A percentile compares a stretch with the other conserved stretches of the same genome.
phyloP scores from a whole-genome alignment of 2,888 invertebrate genomes.

The Drosophila meridionalis region DNA sequence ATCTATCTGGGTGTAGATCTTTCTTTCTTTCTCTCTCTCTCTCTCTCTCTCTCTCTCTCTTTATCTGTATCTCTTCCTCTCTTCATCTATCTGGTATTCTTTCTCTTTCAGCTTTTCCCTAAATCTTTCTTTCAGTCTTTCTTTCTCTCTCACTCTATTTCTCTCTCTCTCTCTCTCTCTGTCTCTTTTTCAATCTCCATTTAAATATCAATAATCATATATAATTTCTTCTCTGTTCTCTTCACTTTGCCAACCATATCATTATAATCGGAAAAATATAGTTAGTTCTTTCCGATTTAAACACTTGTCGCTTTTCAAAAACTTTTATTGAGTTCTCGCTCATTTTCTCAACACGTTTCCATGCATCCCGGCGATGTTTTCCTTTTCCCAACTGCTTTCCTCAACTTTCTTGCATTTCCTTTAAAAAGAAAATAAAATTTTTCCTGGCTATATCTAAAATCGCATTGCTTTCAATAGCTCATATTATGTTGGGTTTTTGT shows the following conservation, averaged over 20 bases:
- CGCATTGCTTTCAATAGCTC: conserved; percentile 14
- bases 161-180: not conserved
- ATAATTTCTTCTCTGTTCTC: not conserved
- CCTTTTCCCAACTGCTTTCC: not conserved
- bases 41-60: too few relatives aligned
- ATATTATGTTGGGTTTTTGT: conserved; percentile 1
- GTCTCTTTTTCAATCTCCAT: not conserved
- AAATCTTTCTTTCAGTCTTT: too few relatives aligned
- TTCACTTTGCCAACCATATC: not conserved
- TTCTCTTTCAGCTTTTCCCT: not conserved
- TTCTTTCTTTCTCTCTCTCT: not conserved
- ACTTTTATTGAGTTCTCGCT: conserved; percentile 1
- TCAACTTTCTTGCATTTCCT: not conserved
- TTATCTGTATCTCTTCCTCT: too few relatives aligned
- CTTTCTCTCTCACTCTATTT: not conserved
- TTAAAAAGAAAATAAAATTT: not conserved
- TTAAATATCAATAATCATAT: not conserved
- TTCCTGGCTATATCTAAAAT: not conserved
- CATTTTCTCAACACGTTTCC: not conserved
- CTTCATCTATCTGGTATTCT: too few relatives aligned
- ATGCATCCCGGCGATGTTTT: not conserved
- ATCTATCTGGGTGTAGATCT: too few relatives aligned
- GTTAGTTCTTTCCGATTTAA: too few relatives aligned
- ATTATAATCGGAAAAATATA: too few relatives aligned
- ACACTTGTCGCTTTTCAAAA: not conserved